These are phyloP conservation scores for Acrocephalus kingi DNA, from an alignment of 2,113 vertebrate genomes.

Conservation along the genomic window DNA sequence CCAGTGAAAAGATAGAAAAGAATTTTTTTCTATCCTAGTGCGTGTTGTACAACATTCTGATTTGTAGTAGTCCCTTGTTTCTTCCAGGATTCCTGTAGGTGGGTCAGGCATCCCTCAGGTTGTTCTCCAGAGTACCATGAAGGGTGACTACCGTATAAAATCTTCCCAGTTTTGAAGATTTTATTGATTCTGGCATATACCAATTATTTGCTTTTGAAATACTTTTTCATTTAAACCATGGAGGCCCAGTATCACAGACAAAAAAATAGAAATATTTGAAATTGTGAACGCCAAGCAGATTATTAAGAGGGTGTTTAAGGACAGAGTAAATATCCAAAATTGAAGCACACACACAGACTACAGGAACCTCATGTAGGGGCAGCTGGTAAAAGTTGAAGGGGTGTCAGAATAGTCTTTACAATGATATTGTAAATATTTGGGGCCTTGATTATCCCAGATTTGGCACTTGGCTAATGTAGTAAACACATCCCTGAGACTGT, in stretches of 20 bases:
- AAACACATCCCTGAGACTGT: too few species aligned
- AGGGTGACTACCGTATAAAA: not conserved
- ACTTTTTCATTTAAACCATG: not conserved
- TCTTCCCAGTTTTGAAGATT: not conserved
- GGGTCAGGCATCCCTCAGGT: not conserved
- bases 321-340: not conserved
- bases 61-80: not conserved
- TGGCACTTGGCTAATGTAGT: fast-evolving
- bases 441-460: not conserved
- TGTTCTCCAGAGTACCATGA: not conserved
- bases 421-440: not conserved
- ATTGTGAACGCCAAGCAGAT: not conserved
- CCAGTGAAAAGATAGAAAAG: not conserved
- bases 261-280: not conserved
- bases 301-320: not conserved
- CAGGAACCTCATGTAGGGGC: not conserved
- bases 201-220: not conserved
- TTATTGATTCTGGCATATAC: not conserved
- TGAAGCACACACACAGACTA: not conserved
- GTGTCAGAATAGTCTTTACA: not conserved
- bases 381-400: not conserved
- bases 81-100: not conserved
- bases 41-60: not conserved
- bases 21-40: not conserved
- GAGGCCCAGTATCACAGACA: not conserved